Percentiles rank a stretch among this genome's conserved stretches.
These are phyloP conservation scores for Halcyon chelicuti DNA, from an alignment of 2,797 vertebrate genomes.

Conservation along the genomic window DNA sequence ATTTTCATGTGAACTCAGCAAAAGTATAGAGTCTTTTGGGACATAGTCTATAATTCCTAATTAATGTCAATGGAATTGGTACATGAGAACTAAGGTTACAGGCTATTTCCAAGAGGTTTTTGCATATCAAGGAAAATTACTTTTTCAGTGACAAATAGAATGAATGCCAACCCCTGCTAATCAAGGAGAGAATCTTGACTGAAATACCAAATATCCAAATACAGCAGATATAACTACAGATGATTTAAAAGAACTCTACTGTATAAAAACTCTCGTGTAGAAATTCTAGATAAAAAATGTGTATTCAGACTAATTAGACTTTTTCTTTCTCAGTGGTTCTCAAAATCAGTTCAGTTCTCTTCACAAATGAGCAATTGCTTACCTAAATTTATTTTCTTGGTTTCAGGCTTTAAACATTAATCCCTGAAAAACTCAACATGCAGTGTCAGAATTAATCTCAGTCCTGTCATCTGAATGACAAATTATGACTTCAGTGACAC, in stretches of 20 bases:
- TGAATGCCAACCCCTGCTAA: not conserved
- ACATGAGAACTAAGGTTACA: conserved; percentile 3
- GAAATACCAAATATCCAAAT: not conserved
- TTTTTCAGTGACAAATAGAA: not conserved
- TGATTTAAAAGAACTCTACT: not conserved
- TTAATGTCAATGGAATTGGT: conserved; percentile 12
- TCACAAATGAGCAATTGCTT: not conserved
- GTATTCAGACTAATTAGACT: not conserved
- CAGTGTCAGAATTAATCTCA: not conserved
- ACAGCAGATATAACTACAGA: not conserved
- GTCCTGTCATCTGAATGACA: not conserved
- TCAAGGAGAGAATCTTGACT: not conserved
- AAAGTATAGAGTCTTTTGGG: not conserved
- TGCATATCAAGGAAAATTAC: not conserved
- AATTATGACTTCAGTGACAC: not conserved
- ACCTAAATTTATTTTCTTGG: not conserved
- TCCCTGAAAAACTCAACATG: not conserved
- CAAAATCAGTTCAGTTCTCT: not conserved
- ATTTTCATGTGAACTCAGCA: not conserved
- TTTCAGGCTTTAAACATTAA: not conserved
- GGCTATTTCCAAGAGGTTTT: not conserved
- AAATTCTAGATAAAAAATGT: not conserved
- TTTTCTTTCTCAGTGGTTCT: not conserved
- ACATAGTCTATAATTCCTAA: not conserved
- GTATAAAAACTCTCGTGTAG: not conserved